Evolutionary conservation across 2,888 invertebrate species (phyloP).

Genomic region (Conops quadrifasciatus): DNA sequence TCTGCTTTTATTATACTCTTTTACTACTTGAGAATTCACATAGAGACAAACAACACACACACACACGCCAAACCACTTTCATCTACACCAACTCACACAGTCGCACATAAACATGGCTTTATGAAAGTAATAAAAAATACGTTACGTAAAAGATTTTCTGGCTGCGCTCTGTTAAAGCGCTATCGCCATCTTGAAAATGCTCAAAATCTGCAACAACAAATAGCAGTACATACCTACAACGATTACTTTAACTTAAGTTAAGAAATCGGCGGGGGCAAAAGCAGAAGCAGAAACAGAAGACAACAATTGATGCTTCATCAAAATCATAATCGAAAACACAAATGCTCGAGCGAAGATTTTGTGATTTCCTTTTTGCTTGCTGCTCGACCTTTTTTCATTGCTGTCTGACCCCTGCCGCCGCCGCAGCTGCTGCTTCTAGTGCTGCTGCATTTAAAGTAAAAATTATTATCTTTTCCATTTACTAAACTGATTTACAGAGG

Average conservation of each 20-base stretch:
- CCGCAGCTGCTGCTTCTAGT: too few species aligned
- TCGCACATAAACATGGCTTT: neutral
- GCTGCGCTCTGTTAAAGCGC: neutral
- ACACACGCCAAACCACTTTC: neutral
- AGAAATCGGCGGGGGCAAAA: neutral
- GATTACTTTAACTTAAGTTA: too few species aligned
- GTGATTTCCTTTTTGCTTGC: slow-evolving; percentile 47
- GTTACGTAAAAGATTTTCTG: neutral
- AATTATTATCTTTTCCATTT: slow-evolving; percentile 58
- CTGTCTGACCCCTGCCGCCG: neutral
- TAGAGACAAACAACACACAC: neutral
- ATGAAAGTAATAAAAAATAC: neutral
- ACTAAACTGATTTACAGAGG: slow-evolving; percentile 54
- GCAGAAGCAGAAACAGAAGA: neutral
- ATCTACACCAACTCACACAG: neutral
- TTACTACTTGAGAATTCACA: neutral
- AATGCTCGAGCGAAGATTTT: slow-evolving; percentile 52
- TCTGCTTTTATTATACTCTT: neutral
- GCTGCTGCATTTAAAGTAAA: slow-evolving; percentile 44
- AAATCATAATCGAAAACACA: slow-evolving; percentile 59
- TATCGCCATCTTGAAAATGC: too few species aligned
- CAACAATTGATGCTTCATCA: slow-evolving; percentile 30
- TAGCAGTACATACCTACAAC: neutral
- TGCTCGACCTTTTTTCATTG: neutral
- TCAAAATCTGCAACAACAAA: neutral